These are phyloP conservation scores for Drosophila koepferae DNA, from an alignment of 2,888 invertebrate species.

Conservation along the genomic window DNA sequence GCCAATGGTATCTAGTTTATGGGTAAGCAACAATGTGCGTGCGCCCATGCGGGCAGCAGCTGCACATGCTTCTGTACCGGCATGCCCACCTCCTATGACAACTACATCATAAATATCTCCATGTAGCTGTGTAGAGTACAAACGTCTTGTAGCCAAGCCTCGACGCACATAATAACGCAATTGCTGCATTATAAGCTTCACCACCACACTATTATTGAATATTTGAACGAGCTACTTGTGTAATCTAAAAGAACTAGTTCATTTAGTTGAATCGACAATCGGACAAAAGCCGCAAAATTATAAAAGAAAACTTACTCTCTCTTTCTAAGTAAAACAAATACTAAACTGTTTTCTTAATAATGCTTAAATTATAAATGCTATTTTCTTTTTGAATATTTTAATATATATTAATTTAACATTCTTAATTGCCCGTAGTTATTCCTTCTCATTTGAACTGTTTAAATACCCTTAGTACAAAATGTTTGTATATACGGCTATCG, in stretches of 20 bases:
- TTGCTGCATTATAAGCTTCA: conserved; percentile 46
- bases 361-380: neutral
- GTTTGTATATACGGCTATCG: neutral
- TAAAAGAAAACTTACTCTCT: neutral
- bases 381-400: neutral
- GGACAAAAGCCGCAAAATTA: neutral
- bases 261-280: conserved; percentile 3
- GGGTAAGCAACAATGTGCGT: conserved; percentile 92
- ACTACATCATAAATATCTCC: conserved; percentile 88
- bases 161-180: conserved; percentile 41
- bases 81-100: conserved; percentile 96
- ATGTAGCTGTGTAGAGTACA: conserved; percentile 9
- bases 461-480: neutral
- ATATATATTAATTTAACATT: neutral
- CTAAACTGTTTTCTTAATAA: neutral
- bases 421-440: neutral
- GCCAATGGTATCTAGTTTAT: conserved; percentile 93
- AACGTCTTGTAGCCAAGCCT: conserved; percentile 19
- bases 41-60: conserved; percentile 94
- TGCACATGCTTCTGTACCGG: conserved; percentile 94
- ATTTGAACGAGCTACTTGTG: neutral
- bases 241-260: conserved; percentile 18
- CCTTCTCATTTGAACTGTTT: neutral
- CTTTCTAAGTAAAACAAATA: neutral
- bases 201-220: conserved; percentile 11